A percentile compares a stretch with the other conserved stretches of the same genome.
phyloP scores from a whole-genome alignment of 2,113 vertebrate genomes.

The Pygoscelis antarcticus region DNA sequence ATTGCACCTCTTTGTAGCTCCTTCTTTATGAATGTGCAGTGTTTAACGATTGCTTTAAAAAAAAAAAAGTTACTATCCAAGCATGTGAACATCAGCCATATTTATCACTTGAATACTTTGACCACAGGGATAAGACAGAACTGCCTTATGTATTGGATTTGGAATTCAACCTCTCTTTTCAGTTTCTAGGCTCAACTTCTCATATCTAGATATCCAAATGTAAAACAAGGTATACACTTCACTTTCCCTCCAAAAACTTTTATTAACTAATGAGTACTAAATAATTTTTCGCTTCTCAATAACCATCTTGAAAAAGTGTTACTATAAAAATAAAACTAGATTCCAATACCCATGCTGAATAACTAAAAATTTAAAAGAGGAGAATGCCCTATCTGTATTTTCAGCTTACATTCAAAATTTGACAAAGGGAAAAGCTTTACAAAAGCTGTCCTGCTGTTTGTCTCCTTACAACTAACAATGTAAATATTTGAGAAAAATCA shows the following conservation, averaged over 20 bases:
- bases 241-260: not conserved
- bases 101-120: not conserved
- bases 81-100: not conserved
- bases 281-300: not conserved
- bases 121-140: not conserved
- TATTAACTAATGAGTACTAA: not conserved
- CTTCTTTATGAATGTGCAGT: not conserved
- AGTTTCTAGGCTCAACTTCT: not conserved
- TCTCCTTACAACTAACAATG: not conserved
- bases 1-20: not conserved
- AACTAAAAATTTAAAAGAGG: not conserved
- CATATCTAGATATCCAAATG: not conserved
- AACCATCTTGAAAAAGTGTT: not conserved
- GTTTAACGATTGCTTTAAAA: conserved; percentile 43
- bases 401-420: not conserved
- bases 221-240: not conserved
- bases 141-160: not conserved
- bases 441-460: not conserved
- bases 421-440: not conserved
- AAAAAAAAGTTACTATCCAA: not conserved
- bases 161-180: not conserved
- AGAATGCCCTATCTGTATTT: not conserved
- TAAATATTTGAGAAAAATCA: not conserved
- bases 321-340: not conserved
- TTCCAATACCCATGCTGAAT: not conserved